These are phyloP conservation scores for Etia nguti DNA, from an alignment of 2,113 vertebrate genomes.

Conservation along the genomic window DNA sequence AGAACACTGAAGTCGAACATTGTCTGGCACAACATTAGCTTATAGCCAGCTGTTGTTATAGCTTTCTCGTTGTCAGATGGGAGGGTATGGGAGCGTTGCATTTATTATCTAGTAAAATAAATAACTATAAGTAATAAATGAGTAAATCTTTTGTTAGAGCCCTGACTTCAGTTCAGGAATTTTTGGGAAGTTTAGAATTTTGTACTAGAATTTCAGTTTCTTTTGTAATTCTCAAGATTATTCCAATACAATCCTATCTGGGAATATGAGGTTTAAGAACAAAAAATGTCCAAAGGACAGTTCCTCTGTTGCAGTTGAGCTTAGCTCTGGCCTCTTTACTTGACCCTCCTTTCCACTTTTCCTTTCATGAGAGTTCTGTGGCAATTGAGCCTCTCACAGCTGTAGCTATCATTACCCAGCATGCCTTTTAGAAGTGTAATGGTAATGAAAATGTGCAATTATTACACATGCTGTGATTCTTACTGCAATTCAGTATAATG, in stretches of 20 bases:
- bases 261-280: neutral
- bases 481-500: neutral
- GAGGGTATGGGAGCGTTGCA: accelerated
- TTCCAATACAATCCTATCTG: neutral
- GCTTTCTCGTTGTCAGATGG: neutral
- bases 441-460: neutral
- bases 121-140: neutral
- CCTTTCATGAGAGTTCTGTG: neutral
- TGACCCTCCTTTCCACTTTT: neutral
- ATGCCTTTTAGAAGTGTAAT: neutral
- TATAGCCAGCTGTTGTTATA: neutral
- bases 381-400: neutral
- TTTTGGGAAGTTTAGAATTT: neutral
- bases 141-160: neutral
- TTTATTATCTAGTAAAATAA: neutral
- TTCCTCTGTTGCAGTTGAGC: neutral
- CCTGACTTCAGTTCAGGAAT: neutral
- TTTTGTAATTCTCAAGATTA: neutral
- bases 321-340: neutral
- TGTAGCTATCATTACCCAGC: neutral
- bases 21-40: neutral
- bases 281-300: neutral
- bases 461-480: neutral
- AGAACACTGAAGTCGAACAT: neutral
- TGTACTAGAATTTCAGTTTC: neutral